Conservation (phyloP, 2,113 vertebrate genomes). For the Okapia johnstoni region DNA sequence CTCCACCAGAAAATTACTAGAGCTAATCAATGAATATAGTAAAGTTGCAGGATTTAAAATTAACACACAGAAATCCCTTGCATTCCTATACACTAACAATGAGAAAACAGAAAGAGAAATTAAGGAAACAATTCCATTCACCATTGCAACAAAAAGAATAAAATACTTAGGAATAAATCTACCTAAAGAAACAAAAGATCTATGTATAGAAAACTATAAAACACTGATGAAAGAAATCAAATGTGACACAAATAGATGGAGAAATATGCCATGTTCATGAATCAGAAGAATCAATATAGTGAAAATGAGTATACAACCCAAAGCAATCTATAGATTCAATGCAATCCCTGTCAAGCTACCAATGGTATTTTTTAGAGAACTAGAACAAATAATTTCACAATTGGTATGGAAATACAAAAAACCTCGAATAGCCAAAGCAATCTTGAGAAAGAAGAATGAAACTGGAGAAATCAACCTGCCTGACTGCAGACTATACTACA, state of each 20-base stretch:
- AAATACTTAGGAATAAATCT: not conserved
- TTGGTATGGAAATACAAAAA: not conserved
- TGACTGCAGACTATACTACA: not conserved
- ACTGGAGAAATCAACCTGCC: not conserved
- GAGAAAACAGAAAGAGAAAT: not conserved
- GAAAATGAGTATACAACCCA: not conserved
- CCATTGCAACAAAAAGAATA: not conserved
- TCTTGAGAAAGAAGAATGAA: not conserved
- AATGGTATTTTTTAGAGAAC: not conserved
- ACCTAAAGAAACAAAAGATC: not conserved
- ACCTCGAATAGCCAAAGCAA: not conserved
- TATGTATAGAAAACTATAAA: not conserved
- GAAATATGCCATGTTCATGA: not conserved
- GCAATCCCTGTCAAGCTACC: not conserved
- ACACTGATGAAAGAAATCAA: not conserved
- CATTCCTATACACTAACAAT: not conserved
- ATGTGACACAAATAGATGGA: not conserved
- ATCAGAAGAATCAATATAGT: not conserved
- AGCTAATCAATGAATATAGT: not conserved
- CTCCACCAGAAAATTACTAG: not conserved
- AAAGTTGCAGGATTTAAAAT: not conserved
- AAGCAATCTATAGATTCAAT: not conserved
- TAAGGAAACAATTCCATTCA: not conserved
- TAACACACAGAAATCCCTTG: not conserved
- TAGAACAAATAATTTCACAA: not conserved